Base-by-base conservation (phyloP, 2,797 vertebrate species). In the Sciurus vulgaris region DNA sequence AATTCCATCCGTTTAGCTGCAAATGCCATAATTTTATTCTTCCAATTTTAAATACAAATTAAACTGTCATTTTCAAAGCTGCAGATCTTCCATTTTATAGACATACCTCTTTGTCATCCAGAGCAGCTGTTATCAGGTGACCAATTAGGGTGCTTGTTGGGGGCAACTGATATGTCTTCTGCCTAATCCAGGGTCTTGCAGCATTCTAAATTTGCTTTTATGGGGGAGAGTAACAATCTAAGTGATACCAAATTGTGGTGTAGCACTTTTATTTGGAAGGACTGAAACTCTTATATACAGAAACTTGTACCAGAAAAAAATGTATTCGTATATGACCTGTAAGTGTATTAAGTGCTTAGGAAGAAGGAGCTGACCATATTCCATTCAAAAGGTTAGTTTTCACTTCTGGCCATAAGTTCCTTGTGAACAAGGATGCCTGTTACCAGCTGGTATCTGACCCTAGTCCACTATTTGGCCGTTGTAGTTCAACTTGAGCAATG, bases 31-130 rank as follows among this genome's bases (percentile, higher is more conserved):
- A 47, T 47, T 47, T 47, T 47, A 47, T 47, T 47, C 44, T 33
- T 87, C 72, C 72, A 18, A 33, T 28, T 95, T 30, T 13, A 12
- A 94, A 91, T 83, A 89, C 1, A 20, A 70, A 86, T 84, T 96
- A 91, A 98, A 96, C 47, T 93, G 70, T 33, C 38, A 56, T 9
- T 94, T 96, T 94, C 33, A 76, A 86, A 96, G 41, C 41, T 41
- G 0, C 0, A 30, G 0, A 13, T 26, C 61, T 97, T 85, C 38
- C 61, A 49, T 87, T 97, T 92, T 81, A 67, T 86, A 63, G 79
- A 17, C 76, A 5, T 76, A 86, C 69, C 26, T 77, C 35, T 12
- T 89, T 81, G 67, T 83, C 69, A 86, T 33, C 81, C n/a, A 56
- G 67, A 82, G 35, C 51, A 86, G 28, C 78, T 63, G 69, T 85